Evolutionary conservation across 2,113 vertebrate genomes (phyloP).

Genomic region (Pelecanus crispus): DNA sequence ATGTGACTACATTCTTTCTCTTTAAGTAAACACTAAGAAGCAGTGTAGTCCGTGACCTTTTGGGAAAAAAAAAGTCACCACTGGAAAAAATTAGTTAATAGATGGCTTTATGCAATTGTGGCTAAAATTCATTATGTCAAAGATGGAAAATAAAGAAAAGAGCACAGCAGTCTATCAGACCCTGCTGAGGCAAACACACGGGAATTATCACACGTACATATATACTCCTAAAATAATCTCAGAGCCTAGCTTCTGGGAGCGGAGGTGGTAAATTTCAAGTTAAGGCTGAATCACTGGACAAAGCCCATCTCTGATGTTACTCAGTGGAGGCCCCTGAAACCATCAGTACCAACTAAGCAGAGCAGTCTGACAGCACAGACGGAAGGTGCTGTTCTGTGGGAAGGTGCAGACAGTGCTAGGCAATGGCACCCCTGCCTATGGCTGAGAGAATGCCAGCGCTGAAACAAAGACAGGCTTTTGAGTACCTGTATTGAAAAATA

Average conservation of each 20-base stretch:
- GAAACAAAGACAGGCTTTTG: background rate
- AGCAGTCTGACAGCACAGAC: background rate
- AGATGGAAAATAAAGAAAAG: constrained; percentile 48
- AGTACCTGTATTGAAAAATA: background rate
- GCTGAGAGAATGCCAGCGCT: background rate
- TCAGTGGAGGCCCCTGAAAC: background rate
- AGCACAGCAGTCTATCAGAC: background rate
- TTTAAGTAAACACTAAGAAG: constrained; percentile 48
- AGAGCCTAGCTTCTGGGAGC: background rate
- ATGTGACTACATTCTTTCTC: constrained; percentile 24
- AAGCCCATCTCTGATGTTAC: background rate
- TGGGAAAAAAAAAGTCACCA: constrained; percentile 23
- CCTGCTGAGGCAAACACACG: constrained; percentile 3
- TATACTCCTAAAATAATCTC: background rate
- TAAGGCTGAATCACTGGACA: background rate
- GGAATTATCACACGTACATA: background rate
- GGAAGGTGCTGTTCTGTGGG: background rate
- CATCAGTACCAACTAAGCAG: background rate
- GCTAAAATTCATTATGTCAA: constrained; percentile 40
- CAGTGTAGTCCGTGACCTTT: constrained; percentile 25
- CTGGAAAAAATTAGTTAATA: constrained; percentile 62
- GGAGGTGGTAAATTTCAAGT: background rate
- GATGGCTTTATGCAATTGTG: constrained; percentile 36
- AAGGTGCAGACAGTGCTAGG: background rate
- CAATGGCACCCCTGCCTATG: background rate